Evolutionary conservation across 2,113 vertebrate species (phyloP).

Genomic region (Phaetusa simplex): DNA sequence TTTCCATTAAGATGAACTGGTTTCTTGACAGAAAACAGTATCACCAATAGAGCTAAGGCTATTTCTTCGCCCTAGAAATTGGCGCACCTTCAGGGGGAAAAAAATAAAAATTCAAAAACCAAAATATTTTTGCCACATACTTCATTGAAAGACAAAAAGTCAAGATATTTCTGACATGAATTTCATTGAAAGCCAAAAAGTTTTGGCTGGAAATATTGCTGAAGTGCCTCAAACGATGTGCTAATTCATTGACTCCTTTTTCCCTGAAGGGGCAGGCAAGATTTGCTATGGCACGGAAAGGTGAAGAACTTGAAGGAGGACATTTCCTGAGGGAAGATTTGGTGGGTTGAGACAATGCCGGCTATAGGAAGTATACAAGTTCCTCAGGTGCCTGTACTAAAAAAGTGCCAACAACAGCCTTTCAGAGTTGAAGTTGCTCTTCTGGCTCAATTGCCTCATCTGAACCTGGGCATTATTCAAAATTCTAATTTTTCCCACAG

Average conservation of each 20-base stretch:
- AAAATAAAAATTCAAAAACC: not conserved
- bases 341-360: not conserved
- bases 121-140: not conserved
- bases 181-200: not conserved
- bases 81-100: not conserved
- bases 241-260: not conserved
- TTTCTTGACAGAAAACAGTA: not conserved
- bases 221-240: not conserved
- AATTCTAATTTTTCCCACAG: not conserved
- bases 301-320: not conserved
- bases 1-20: not conserved
- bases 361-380: not conserved
- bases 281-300: not conserved
- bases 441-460: not conserved
- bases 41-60: not conserved
- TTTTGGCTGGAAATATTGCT: not conserved
- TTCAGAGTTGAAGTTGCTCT: not conserved
- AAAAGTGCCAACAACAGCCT: not conserved
- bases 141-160: not conserved
- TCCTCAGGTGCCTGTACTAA: not conserved
- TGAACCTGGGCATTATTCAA: not conserved
- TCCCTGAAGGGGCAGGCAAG: not conserved
- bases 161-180: not conserved
- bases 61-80: not conserved
- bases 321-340: not conserved